Evolutionary conservation across 37 sponge, comb jelly and placozoan species (phyloP).

Genomic region (Crambe crambe): DNA sequence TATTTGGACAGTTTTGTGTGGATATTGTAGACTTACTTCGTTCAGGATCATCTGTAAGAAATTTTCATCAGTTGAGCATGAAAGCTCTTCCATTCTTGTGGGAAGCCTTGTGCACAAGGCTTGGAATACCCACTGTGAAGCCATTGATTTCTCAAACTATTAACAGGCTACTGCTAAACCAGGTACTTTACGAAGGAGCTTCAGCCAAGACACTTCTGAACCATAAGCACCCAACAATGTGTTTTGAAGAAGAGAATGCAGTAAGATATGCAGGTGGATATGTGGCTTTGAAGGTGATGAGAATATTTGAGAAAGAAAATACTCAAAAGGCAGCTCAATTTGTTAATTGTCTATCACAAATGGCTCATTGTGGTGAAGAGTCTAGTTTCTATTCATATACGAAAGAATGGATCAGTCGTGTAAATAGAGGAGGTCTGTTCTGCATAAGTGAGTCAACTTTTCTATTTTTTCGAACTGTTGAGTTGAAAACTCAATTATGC

Average conservation of each 20-base stretch:
- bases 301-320: background rate
- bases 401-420: slow-evolving; percentile 20
- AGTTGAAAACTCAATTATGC: background rate
- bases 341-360: slow-evolving; percentile 41
- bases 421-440: slow-evolving; percentile 50
- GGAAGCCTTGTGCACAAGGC: background rate
- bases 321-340: background rate
- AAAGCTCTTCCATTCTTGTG: background rate
- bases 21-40: too few species aligned
- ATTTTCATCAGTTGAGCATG: too few species aligned
- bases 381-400: slow-evolving; percentile 19
- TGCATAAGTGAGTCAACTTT: slow-evolving; percentile 21
- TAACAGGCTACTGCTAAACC: background rate
- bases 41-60: too few species aligned
- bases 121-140: background rate
- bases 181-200: background rate
- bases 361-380: slow-evolving; percentile 22
- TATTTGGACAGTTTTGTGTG: too few species aligned
- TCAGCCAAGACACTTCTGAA: background rate
- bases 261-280: slow-evolving; percentile 31
- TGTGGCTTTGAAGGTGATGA: slow-evolving; percentile 24
- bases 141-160: background rate
- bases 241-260: slow-evolving; percentile 26
- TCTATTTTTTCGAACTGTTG: background rate
- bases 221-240: background rate